Base-by-base conservation (phyloP, 23 tunicate species). In the Aplidium turbinatum region DNA sequence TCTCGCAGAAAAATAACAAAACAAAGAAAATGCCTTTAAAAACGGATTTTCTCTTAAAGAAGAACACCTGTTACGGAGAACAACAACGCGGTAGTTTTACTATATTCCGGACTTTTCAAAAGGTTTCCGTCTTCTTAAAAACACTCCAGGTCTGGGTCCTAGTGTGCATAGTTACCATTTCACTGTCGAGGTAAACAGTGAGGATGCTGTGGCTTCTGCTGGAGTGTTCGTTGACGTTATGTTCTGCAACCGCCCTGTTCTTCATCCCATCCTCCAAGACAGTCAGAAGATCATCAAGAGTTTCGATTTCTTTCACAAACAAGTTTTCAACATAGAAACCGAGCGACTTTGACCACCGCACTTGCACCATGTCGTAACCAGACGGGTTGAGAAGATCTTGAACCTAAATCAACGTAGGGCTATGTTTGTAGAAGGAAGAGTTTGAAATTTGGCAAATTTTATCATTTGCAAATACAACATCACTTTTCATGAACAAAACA, bases 321-420 rank as follows among this genome's bases (percentile, higher is more conserved):
- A 88, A 73, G 47, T 88, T 88, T 31, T 88, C 96, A 11, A 88
- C 96, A 68, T 88, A 81, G 45, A 88, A 88, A n/a, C 96, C 96
- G 18, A 68, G 25, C 9, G 77, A 70, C 33, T 66, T 75, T n/a
- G 87, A 68, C 96, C 96, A 88, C n/a, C 96, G 96, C 3, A 88
- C 83, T 35, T 88, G 96, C 0, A 82, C 87, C 58, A 67, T 57
- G 47, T 88, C 87, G 57, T 58, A 81, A 4, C 78, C 77, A 48
- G 72, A 62, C 28, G 87, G 82, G 38, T 88, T 88, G n/a, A 88
- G 63, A 28, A 88, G 54, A 63, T 88, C 96, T 69, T 88, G 96
- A 7, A 88, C 96, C 96, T 88, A n/a, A n/a, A 42, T 42, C 50
- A 42, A 11, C 16, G 11, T 42, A 42, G 50, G 13, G 50, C 11